Conservation (phyloP, 2,888 invertebrate species). For the Seira musarum region DNA sequence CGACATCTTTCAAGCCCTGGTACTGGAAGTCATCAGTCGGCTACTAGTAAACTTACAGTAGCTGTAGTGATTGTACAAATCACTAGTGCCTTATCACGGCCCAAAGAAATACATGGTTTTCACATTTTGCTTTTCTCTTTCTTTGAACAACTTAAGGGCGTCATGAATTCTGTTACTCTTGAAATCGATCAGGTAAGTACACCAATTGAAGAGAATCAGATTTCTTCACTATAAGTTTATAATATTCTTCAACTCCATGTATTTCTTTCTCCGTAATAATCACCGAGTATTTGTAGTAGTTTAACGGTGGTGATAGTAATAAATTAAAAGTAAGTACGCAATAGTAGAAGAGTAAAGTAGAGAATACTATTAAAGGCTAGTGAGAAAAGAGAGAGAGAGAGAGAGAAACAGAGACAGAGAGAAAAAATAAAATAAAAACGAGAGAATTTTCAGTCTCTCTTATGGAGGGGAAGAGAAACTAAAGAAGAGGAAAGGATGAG, state of each 20-base stretch:
- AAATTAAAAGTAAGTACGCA: slow-evolving; percentile 57
- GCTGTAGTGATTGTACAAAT: slow-evolving; percentile 47
- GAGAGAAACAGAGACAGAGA: slow-evolving; percentile 52
- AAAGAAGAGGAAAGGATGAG: slow-evolving; percentile 48
- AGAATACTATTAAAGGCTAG: slow-evolving; percentile 44
- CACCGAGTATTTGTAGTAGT: slow-evolving; percentile 38
- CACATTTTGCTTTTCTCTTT: too few species aligned
- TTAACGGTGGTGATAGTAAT: slow-evolving; percentile 44
- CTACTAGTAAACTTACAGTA: slow-evolving; percentile 57
- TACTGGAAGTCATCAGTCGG: slow-evolving; percentile 59
- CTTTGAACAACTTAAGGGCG: too few species aligned
- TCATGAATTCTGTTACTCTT: too few species aligned
- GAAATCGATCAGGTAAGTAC: too few species aligned
- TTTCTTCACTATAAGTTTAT: neutral
- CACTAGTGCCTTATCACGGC: neutral
- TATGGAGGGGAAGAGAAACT: neutral
- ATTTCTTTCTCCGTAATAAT: slow-evolving; percentile 29
- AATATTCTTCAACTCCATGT: neutral
- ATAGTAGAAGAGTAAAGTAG: slow-evolving; percentile 37
- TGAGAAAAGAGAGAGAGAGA: slow-evolving; percentile 57
- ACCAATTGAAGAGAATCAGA: too few species aligned
- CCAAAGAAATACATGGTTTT: neutral
- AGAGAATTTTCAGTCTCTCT: neutral
- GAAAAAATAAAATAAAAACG: slow-evolving; percentile 25
- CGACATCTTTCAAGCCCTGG: slow-evolving; percentile 55